phyloP scores from a whole-genome alignment of 92 coral and sea anemone genomes.

The Porites divaricata region DNA sequence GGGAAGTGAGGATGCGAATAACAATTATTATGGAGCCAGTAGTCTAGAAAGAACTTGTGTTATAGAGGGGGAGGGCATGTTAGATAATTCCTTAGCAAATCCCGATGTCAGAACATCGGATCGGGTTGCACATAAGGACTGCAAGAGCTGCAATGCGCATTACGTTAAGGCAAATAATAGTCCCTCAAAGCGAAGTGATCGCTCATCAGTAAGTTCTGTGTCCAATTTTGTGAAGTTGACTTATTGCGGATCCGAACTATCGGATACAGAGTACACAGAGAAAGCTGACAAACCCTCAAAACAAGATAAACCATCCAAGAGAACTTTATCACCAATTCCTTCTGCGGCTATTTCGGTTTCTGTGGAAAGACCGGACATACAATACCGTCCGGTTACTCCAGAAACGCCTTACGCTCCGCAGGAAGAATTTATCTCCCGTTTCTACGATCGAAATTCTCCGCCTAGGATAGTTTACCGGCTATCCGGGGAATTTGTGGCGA shows the following conservation, averaged over 20 bases:
- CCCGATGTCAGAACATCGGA: background rate
- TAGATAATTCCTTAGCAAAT: background rate
- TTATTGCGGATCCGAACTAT: conserved; percentile 89
- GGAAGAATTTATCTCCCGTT: conserved; percentile 75
- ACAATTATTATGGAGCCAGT: conserved; percentile 28
- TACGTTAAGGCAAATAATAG: conserved; percentile 9
- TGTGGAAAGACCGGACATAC: conserved; percentile 59
- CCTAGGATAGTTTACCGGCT: conserved; percentile 80
- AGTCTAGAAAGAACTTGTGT: conserved; percentile 15
- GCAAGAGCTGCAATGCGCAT: conserved; percentile 1
- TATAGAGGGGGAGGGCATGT: conserved; percentile 5
- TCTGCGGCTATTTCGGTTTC: conserved; percentile 31
- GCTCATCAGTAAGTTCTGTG: conserved; percentile 52
- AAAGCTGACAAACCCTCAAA: conserved; percentile 29
- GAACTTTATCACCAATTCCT: conserved; percentile 5
- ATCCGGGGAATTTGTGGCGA: conserved; percentile 77
- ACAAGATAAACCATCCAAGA: conserved; percentile 37
- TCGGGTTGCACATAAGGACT: background rate
- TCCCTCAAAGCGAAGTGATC: conserved; percentile 7
- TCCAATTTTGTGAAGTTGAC: conserved; percentile 77
- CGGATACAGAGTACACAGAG: conserved; percentile 66
- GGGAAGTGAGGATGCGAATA: conserved; percentile 72
- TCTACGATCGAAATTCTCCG: conserved; percentile 65
- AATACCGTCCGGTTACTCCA: conserved; percentile 66
- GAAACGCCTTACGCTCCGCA: conserved; percentile 95